These are phyloP conservation scores for Heteromurus nitidus DNA, from an alignment of 2,888 invertebrate genomes.

Conservation along the genomic window DNA sequence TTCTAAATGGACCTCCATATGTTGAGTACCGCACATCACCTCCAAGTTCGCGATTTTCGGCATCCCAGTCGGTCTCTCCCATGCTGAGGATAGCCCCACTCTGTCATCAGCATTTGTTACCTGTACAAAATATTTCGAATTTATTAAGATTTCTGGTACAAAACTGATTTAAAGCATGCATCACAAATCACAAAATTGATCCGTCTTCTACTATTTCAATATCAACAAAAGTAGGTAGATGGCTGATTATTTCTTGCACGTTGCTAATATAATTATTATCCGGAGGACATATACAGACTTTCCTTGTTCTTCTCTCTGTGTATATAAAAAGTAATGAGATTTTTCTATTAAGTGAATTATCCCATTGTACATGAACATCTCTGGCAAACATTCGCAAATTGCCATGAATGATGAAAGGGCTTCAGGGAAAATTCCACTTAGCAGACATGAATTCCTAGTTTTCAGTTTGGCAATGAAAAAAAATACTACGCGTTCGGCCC, in stretches of 20 bases:
- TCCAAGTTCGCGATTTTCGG: conserved; percentile 92
- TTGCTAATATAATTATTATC: background rate
- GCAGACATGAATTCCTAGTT: background rate
- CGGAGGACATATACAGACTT: background rate
- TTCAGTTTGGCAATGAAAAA: conserved; percentile 17
- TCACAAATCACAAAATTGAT: background rate
- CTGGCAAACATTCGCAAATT: background rate
- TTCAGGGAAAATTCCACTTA: conserved; percentile 4
- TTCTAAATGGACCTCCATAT: conserved; percentile 94
- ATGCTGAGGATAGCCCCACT: conserved; percentile 48
- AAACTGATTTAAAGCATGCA: no score
- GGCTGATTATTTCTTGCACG: background rate
- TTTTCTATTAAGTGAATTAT: background rate
- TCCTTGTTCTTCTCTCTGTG: background rate
- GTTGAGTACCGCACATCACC: conserved; percentile 90
- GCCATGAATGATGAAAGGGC: background rate
- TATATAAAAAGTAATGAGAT: background rate
- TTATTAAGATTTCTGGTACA: no score
- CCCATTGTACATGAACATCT: background rate
- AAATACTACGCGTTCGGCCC: no score
- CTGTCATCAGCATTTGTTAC: conserved; percentile 53
- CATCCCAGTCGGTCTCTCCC: conserved; percentile 90
- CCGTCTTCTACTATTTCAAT: background rate
- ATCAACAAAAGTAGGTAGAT: background rate
- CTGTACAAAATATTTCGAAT: no score